Conservation (phyloP, 2,113 vertebrate species). For the Rhagologus leucostigma region DNA sequence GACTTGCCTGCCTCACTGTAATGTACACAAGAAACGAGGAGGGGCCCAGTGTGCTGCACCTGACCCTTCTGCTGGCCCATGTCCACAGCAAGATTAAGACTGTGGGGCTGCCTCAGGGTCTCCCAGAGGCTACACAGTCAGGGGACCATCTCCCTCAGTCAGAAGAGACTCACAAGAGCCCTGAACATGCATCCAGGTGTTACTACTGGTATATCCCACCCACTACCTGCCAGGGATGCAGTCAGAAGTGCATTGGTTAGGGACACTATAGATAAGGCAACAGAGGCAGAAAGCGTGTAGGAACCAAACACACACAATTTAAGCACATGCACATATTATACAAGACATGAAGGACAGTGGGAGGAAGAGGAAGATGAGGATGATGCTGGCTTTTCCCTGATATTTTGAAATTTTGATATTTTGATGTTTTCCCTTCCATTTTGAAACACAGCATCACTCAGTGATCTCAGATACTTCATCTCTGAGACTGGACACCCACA, state of each 20-base stretch:
- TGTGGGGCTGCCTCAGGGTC: not conserved
- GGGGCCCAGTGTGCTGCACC: not conserved
- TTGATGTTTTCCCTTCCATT: no score
- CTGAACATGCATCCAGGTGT: not conserved
- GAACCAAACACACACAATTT: not conserved
- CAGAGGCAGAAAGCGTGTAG: accelerated
- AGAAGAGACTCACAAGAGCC: not conserved
- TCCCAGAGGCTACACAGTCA: not conserved
- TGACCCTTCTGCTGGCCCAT: not conserved
- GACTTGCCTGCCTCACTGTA: not conserved
- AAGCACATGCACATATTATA: not conserved
- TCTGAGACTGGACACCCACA: not conserved
- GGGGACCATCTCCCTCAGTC: not conserved
- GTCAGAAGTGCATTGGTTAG: not conserved
- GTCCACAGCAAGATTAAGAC: not conserved
- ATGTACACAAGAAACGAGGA: conserved; percentile 6
- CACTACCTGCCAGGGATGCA: not conserved
- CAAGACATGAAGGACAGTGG: not conserved
- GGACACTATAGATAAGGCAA: not conserved
- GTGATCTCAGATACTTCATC: not conserved
- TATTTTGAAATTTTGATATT: no score
- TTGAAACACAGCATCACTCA: not conserved
- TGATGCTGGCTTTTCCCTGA: not conserved
- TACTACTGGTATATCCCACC: not conserved
- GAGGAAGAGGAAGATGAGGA: not conserved